Conservation (phyloP, 2,797 vertebrate species). For the Crocodylus rhombifer region DNA sequence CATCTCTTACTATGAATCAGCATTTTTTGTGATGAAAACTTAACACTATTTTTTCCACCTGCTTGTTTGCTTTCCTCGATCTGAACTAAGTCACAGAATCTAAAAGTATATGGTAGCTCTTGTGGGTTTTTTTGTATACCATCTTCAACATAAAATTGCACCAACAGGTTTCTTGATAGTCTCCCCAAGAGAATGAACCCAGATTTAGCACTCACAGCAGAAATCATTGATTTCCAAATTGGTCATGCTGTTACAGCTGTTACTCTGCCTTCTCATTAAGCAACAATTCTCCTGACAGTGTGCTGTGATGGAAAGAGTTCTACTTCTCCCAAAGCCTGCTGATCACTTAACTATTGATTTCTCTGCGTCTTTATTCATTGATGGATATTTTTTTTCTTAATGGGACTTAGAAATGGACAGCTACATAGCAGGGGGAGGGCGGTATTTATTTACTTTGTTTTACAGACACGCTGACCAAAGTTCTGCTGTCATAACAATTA, state of each 20-base stretch:
- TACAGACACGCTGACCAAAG: not conserved
- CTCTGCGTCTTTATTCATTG: not conserved
- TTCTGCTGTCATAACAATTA: not conserved
- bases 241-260: not conserved
- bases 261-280: not conserved
- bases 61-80: not conserved
- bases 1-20: not conserved
- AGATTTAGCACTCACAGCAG: no score
- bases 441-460: not conserved
- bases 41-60: not conserved
- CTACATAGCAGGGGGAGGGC: not conserved
- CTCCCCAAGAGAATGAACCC: no score
- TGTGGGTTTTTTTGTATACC: no score
- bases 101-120: not conserved
- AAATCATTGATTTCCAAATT: not conserved
- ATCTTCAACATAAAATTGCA: not conserved
- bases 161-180: not conserved
- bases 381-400: not conserved
- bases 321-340: not conserved
- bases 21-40: not conserved
- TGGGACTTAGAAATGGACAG: not conserved
- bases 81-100: not conserved
- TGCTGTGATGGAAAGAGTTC: not conserved
- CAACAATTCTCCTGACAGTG: not conserved
- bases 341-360: not conserved